Evolutionary conservation across 2,888 invertebrate genomes (phyloP).

Genomic region (Creontiades dilutus): DNA sequence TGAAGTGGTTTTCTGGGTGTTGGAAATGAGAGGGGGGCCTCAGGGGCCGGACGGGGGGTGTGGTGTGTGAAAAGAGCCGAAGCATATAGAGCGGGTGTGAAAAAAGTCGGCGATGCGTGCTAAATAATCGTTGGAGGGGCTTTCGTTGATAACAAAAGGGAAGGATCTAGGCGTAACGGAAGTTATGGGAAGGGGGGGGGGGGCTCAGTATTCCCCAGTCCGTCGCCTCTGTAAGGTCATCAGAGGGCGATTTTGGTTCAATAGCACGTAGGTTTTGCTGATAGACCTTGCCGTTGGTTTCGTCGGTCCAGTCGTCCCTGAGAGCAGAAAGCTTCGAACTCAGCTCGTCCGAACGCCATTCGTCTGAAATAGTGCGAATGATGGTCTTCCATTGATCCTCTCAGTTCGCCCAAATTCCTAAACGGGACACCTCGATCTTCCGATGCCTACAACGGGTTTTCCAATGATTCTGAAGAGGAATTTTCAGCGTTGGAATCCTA

Average conservation of each 20-base stretch:
- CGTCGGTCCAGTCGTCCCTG: too few relatives aligned
- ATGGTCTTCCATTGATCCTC: too few relatives aligned
- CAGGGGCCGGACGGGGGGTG: background rate
- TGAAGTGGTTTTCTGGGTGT: constrained; percentile 34
- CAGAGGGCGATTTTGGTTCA: background rate
- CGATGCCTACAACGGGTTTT: too few relatives aligned
- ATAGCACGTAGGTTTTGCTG: background rate
- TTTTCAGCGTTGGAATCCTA: too few relatives aligned
- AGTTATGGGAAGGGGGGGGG: too few relatives aligned
- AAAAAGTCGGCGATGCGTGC: constrained; percentile 25
- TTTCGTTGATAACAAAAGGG: background rate
- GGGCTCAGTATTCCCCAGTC: background rate
- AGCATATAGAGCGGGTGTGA: background rate
- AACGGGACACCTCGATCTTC: too few relatives aligned
- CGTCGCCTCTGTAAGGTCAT: background rate
- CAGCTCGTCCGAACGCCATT: too few relatives aligned
- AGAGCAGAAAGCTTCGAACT: too few relatives aligned
- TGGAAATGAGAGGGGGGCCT: background rate
- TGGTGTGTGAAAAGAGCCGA: background rate
- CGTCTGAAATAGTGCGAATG: too few relatives aligned
- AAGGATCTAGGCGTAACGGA: constrained; percentile 5
- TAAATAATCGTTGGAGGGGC: constrained; percentile 13
- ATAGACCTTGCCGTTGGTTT: too few relatives aligned
- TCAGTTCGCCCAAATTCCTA: too few relatives aligned
- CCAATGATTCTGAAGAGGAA: too few relatives aligned